Evolutionary conservation across 2,888 invertebrate genomes (phyloP).

Genomic region (Caenorhabditis virilis): DNA sequence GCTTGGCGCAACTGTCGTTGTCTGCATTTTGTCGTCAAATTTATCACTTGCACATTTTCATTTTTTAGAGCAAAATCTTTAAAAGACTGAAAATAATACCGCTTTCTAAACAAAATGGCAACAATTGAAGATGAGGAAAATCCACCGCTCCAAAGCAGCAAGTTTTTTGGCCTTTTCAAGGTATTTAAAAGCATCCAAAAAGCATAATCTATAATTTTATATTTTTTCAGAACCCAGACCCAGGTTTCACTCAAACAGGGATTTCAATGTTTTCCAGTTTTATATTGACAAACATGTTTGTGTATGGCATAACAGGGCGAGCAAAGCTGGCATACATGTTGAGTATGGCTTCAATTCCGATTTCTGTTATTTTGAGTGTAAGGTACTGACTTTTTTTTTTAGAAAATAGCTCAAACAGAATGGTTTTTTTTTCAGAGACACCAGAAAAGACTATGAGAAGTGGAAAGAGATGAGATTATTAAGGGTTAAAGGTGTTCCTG

Average conservation of each 20-base stretch:
- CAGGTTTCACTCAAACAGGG: constrained; percentile 53
- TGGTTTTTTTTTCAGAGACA: constrained; percentile 32
- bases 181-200: constrained; percentile 1
- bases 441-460: constrained; percentile 56
- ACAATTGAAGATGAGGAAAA: constrained; percentile 34
- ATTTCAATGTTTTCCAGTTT: constrained; percentile 53
- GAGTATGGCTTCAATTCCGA: constrained; percentile 50
- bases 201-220: neutral
- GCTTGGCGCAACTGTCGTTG: too few species aligned
- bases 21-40: too few species aligned
- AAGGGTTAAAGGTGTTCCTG: constrained; percentile 53
- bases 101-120: constrained; percentile 3
- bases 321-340: constrained; percentile 47
- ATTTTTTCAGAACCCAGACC: constrained; percentile 48
- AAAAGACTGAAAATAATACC: too few species aligned
- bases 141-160: constrained; percentile 22
- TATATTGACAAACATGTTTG: constrained; percentile 55
- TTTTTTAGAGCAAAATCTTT: neutral
- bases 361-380: constrained; percentile 45
- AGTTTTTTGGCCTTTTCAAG: constrained; percentile 34
- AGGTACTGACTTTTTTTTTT: constrained; percentile 5
- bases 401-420: neutral
- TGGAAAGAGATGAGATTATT: constrained; percentile 56
- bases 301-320: constrained; percentile 57
- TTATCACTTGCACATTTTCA: neutral